Conservation (phyloP, 2,888 invertebrate species). For the Polydrusus cervinus region DNA sequence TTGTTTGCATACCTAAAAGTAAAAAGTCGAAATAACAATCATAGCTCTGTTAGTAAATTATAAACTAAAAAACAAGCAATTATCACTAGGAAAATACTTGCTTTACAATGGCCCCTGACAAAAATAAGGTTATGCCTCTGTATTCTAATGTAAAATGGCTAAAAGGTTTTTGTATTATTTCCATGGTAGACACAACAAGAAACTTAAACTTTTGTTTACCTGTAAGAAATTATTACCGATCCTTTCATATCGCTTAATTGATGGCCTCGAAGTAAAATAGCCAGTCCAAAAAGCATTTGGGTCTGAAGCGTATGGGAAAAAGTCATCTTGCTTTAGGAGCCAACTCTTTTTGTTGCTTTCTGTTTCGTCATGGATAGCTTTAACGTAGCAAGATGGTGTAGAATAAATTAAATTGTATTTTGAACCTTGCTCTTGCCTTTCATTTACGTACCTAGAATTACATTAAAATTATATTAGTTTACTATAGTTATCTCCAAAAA, state of each 20-base stretch:
- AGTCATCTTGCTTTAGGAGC: conserved; percentile 70
- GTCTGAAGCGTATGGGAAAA: conserved; percentile 80
- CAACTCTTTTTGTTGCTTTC: conserved; percentile 57
- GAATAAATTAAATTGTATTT: conserved; percentile 85
- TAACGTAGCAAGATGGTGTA: conserved; percentile 86
- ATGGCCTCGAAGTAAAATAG: conserved; percentile 76
- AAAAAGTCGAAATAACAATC: not conserved
- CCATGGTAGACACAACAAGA: too few species aligned
- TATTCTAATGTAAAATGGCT: too few species aligned
- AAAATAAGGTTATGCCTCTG: not conserved
- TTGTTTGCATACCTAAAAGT: conserved; percentile 55
- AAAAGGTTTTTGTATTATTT: not conserved
- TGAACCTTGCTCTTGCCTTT: conserved; percentile 59
- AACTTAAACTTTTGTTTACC: conserved; percentile 63
- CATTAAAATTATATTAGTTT: not conserved
- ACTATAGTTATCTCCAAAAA: too few species aligned
- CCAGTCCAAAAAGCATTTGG: conserved; percentile 84
- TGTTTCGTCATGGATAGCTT: conserved; percentile 76
- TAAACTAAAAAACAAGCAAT: too few species aligned
- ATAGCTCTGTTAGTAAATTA: too few species aligned
- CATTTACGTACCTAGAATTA: conserved; percentile 56
- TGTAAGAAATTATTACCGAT: conserved; percentile 74
- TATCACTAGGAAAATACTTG: too few species aligned
- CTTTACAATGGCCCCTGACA: too few species aligned
- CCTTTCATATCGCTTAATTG: conserved; percentile 73